phyloP scores from a whole-genome alignment of 2,797 vertebrate genomes.

The Enteromius anoplus region DNA sequence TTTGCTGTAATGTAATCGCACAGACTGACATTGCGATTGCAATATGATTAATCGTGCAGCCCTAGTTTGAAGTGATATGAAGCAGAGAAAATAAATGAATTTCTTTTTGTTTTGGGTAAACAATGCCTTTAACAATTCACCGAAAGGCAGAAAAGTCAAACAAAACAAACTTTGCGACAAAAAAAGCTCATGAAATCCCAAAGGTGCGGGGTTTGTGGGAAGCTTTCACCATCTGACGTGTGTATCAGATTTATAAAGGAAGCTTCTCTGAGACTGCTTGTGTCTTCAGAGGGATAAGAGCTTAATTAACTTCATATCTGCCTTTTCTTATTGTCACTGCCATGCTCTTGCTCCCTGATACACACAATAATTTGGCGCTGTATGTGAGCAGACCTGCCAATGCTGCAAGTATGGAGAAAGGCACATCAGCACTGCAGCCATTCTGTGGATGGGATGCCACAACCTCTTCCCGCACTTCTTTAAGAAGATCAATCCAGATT shows the following conservation, averaged over 20 bases:
- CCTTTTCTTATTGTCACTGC: slow-evolving; percentile 47
- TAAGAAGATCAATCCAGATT: slow-evolving; percentile 43
- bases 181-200: slow-evolving; percentile 31
- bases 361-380: slow-evolving; percentile 38
- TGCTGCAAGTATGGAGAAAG: slow-evolving; percentile 30
- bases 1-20: no score
- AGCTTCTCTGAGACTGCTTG: slow-evolving; percentile 37
- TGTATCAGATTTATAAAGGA: slow-evolving; percentile 42
- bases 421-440: slow-evolving; percentile 3
- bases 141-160: not conserved
- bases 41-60: no score
- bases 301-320: slow-evolving; percentile 77
- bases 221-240: slow-evolving; percentile 40
- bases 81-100: no score
- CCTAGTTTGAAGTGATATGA: not conserved
- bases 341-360: slow-evolving; percentile 35
- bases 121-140: not conserved
- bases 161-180: slow-evolving; percentile 1
- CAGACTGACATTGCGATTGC: no score
- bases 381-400: slow-evolving; percentile 9
- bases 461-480: slow-evolving; percentile 28
- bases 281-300: slow-evolving; percentile 67
- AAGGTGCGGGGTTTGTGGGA: slow-evolving; percentile 19
- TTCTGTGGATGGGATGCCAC: slow-evolving; percentile 7
- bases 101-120: no score